Base-by-base conservation (phyloP, 2,888 invertebrate genomes). In the Lochmaea capreae region DNA sequence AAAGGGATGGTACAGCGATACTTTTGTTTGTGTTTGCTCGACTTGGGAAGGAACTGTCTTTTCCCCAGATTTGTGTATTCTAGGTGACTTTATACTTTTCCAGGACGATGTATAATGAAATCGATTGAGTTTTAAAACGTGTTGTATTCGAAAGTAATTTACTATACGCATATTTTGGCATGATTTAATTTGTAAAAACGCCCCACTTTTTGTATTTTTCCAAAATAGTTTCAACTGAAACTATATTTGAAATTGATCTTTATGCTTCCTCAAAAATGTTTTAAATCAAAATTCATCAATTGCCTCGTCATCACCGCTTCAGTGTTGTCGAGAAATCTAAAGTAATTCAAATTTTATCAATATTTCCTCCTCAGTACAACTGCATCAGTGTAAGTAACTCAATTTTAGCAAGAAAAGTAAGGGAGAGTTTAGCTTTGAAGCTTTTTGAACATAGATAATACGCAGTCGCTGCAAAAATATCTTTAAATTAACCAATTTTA, bases 351-450 rank as follows among this genome's bases (percentile, higher is more conserved):
- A 77, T 77, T 78, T 79, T 67, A 43, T 69, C 76, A 78, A 76
- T 72, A 68, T 76, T 72, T 77, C 75, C 62, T 62, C 62, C 76
- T 76, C 77, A 82, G 82, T 81, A 78, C 82, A 82, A 80, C 76
- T 82, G 78, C 82, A 82, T 71, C 82, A 82, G 77, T 74, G 82
- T 82, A 80, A 82, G 82, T 82, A 82, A 76, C 76, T 22, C 12
- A 57, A 65, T 43, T 46, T 39, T 43, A 22, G 43, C 16, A 46
- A 71, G 57, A 58, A 65, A 43, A 65, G 71, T 58, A 43, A 54
- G 11, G 43, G 9, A 18, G n/a, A 18, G n/a, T 49, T 74, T 72
- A 78, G 75, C 54, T 33, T 58, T 71, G 57, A 46, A 75, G 79
- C 78, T 79, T 79, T 79, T 79, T 78, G 79, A 78, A 78, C 79